Evolutionary conservation across 2,888 invertebrate species (phyloP).

Genomic region (Encarsia formosa): DNA sequence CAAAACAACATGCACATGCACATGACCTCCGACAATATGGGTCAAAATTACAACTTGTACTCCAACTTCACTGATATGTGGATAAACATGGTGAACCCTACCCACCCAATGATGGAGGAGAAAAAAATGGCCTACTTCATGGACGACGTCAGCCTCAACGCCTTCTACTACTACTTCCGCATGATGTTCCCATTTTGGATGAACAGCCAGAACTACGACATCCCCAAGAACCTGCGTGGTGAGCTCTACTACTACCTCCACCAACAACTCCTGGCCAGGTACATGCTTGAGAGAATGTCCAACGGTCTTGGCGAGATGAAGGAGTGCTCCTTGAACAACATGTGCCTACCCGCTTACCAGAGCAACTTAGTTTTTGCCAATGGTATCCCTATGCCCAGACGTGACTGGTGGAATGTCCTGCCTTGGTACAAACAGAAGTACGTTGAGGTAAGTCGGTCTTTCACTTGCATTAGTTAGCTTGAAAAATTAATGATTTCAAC

Average conservation of each 20-base stretch:
- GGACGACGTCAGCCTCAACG: constrained; percentile 65
- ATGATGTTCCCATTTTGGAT: constrained; percentile 66
- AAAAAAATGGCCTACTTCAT: constrained; percentile 64
- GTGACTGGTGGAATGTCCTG: constrained; percentile 52
- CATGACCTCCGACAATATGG: neutral
- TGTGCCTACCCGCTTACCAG: constrained; percentile 55
- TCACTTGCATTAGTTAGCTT: neutral
- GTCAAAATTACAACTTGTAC: constrained; percentile 53
- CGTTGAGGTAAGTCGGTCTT: constrained; percentile 26
- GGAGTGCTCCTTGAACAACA: constrained; percentile 56
- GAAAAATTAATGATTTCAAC: neutral
- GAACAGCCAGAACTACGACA: constrained; percentile 52
- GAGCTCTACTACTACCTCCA: constrained; percentile 64
- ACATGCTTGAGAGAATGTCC: constrained; percentile 66
- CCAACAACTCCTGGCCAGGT: constrained; percentile 66
- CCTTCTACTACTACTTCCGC: constrained; percentile 66
- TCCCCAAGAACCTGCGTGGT: constrained; percentile 59
- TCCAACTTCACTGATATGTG: constrained; percentile 60
- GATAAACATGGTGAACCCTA: no score
- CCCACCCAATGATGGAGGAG: constrained; percentile 54
- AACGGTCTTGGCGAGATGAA: constrained; percentile 62
- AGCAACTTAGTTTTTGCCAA: constrained; percentile 61
- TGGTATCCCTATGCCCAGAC: constrained; percentile 59
- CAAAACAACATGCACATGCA: neutral
- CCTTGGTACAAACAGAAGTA: constrained; percentile 42